Conservation (phyloP, 2,113 vertebrate species). For the Ptyas mucosa region DNA sequence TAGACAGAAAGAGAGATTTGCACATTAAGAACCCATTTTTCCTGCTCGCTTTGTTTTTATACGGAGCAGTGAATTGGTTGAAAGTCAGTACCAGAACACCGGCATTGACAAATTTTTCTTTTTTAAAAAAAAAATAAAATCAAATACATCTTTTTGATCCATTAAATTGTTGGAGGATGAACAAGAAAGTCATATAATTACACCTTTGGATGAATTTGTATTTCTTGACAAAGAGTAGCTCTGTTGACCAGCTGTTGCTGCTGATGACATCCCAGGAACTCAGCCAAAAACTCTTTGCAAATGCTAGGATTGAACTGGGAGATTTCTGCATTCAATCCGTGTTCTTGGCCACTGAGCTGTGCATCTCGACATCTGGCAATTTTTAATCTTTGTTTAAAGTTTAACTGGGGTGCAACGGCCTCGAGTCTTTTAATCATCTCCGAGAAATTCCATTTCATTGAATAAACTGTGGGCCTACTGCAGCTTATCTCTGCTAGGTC, state of each 20-base stretch:
- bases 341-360: not conserved
- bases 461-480: not conserved
- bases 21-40: constrained; percentile 54
- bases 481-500: not conserved
- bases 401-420: not conserved
- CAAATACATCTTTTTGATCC: constrained; percentile 57
- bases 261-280: not conserved
- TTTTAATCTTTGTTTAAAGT: not conserved
- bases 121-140: constrained; percentile 22
- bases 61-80: constrained; percentile 58
- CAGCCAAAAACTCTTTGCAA: not conserved
- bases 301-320: not conserved
- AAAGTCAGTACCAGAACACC: constrained; percentile 57
- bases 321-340: not conserved
- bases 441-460: not conserved
- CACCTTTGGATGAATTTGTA: not conserved
- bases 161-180: constrained; percentile 29
- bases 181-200: not conserved
- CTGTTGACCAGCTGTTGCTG: not conserved
- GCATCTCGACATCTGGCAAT: not conserved
- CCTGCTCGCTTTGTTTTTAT: constrained; percentile 61
- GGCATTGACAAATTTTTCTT: constrained; percentile 57
- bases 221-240: not conserved
- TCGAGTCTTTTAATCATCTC: not conserved
- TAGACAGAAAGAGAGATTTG: constrained; percentile 51